A percentile compares a stretch with the other conserved stretches of the same genome.
phyloP scores from a whole-genome alignment of 1,140 invertebrate species.

The Trichonephila clavata region DNA sequence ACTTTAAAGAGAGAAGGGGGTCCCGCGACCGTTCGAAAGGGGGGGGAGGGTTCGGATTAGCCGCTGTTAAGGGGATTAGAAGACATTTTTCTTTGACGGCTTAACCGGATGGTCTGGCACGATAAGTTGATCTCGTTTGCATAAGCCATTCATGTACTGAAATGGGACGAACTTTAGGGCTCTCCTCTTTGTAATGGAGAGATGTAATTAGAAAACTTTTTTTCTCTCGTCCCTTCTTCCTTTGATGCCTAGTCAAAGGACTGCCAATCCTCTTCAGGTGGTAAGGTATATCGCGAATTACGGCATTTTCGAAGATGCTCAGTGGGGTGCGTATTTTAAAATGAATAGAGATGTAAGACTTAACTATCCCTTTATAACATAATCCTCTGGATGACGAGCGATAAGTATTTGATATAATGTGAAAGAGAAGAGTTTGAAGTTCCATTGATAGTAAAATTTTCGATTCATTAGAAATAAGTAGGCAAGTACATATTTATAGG shows the following conservation, averaged over 20 bases:
- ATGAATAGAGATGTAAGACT: no score
- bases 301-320: no score
- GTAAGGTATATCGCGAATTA: background rate
- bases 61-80: conserved; percentile 49
- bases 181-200: background rate
- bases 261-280: background rate
- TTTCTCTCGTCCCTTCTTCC: background rate
- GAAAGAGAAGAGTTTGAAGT: no score
- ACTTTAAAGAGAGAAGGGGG: background rate
- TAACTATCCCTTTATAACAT: no score
- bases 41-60: conserved; percentile 3
- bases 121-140: conserved; percentile 48
- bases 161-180: background rate
- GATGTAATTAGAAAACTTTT: background rate
- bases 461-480: no score
- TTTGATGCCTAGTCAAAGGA: background rate
- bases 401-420: no score
- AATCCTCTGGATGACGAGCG: no score
- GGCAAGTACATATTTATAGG: no score
- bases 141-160: conserved; percentile 11
- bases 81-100: background rate
- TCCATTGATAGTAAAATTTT: no score
- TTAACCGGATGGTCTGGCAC: conserved; percentile 27
- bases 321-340: no score
- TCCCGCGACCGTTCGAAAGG: background rate